These are phyloP conservation scores for Hycleus cichorii DNA, from an alignment of 1,140 invertebrate genomes.

Conservation along the genomic window DNA sequence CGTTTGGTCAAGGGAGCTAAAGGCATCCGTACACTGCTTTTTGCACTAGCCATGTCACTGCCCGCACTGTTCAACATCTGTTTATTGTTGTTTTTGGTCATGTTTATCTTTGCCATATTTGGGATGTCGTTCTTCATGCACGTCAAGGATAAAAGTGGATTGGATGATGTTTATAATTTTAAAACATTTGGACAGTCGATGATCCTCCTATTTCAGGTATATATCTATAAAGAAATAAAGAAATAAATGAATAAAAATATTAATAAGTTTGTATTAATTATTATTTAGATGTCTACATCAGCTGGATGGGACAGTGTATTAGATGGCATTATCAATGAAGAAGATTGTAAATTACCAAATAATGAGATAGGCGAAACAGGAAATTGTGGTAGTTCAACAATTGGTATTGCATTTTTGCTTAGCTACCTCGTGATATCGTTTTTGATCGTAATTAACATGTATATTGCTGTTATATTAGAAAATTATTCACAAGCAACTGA, in stretches of 20 bases:
- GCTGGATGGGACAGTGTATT: conserved; percentile 95
- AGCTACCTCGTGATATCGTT: conserved; percentile 97
- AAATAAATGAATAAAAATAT: not conserved
- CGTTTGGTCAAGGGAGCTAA: conserved; percentile 96
- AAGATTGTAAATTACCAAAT: conserved; percentile 81
- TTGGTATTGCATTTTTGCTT: conserved; percentile 90
- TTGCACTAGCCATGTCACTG: conserved; percentile 95
- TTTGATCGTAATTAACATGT: conserved; percentile 98
- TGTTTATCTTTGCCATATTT: conserved; percentile 99
- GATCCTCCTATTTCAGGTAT: conserved; percentile 92
- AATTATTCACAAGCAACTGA: conserved; percentile 96
- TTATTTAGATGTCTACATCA: conserved; percentile 90
- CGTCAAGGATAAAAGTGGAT: conserved; percentile 85
- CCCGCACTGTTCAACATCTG: conserved; percentile 98
- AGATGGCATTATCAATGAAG: conserved; percentile 92
- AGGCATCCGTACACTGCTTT: conserved; percentile 93
- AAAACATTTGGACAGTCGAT: conserved; percentile 98
- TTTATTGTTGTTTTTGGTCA: conserved; percentile 92
- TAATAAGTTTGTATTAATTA: not conserved
- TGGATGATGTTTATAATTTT: conserved; percentile 97
- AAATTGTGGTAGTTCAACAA: conserved; percentile 85
- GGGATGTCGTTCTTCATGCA: conserved; percentile 99
- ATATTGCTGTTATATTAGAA: conserved; percentile 97
- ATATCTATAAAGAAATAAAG: conserved; percentile 19
- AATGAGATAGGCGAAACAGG: conserved; percentile 80